These are phyloP conservation scores for Amphipyra berbera DNA, from an alignment of 2,888 invertebrate species.

Conservation along the genomic window DNA sequence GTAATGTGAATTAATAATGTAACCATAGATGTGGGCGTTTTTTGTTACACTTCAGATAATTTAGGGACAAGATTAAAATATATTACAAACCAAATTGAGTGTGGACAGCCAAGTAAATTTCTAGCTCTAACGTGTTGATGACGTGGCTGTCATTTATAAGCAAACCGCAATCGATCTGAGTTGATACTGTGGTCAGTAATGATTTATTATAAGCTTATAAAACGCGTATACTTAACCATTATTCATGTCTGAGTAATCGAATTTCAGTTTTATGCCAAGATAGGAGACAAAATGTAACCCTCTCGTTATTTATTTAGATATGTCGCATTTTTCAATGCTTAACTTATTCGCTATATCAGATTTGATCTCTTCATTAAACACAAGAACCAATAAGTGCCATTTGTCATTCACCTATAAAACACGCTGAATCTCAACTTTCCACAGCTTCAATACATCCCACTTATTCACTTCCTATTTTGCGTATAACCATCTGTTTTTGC, in stretches of 20 bases:
- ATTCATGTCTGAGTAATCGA: too few relatives aligned
- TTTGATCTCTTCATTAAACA: too few relatives aligned
- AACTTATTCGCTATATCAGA: too few relatives aligned
- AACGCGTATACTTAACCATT: too few relatives aligned
- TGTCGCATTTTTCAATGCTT: too few relatives aligned
- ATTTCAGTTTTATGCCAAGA: too few relatives aligned
- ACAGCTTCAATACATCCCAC: slow-evolving; percentile 9
- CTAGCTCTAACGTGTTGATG: not conserved
- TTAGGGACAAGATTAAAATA: not conserved
- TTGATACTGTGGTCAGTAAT: slow-evolving; percentile 4
- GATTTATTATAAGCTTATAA: too few relatives aligned
- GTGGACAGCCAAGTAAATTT: too few relatives aligned
- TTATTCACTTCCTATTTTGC: slow-evolving; percentile 43
- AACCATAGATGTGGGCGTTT: not conserved
- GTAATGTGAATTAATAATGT: not conserved
- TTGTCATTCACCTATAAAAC: not conserved
- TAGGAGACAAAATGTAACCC: too few relatives aligned
- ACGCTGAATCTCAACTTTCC: slow-evolving; percentile 21
- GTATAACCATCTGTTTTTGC: slow-evolving; percentile 32
- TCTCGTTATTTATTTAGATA: too few relatives aligned
- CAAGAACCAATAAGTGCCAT: not conserved
- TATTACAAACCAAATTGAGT: too few relatives aligned
- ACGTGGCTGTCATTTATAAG: not conserved
- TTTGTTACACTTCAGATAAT: slow-evolving; percentile 6
- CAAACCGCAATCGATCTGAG: slow-evolving; percentile 2